These are phyloP conservation scores for Chiloscyllium punctatum DNA, from an alignment of 2,797 vertebrate genomes.

Conservation along the genomic window DNA sequence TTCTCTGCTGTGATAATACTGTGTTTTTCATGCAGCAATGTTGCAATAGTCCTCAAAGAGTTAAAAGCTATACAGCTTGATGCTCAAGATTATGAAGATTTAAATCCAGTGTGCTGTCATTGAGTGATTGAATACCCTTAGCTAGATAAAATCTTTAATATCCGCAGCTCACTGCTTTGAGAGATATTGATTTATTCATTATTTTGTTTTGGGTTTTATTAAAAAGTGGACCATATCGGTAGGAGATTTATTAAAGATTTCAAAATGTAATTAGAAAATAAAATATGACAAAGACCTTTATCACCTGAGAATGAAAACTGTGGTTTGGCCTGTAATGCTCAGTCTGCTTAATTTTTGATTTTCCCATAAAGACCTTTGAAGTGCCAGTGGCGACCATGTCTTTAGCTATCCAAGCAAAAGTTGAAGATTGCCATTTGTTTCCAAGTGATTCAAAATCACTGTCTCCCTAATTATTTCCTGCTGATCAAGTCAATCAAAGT, in stretches of 20 bases:
- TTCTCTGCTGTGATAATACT: no score
- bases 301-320: not conserved
- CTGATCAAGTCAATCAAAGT: no score
- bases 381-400: not conserved
- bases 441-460: no score
- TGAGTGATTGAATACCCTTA: constrained; percentile 41
- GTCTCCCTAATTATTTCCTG: no score
- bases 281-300: not conserved
- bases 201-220: not conserved
- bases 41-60: not conserved
- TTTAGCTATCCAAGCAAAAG: not conserved
- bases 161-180: constrained; percentile 38
- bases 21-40: not conserved
- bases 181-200: not conserved
- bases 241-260: not conserved
- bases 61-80: not conserved
- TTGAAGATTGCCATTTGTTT: no score
- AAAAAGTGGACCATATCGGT: not conserved
- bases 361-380: not conserved
- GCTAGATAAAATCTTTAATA: constrained; percentile 50
- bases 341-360: not conserved
- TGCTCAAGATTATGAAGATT: not conserved
- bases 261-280: constrained; percentile 22
- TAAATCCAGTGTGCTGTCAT: not conserved
- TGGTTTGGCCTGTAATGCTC: not conserved